These are phyloP conservation scores for Columba janthina DNA, from an alignment of 2,113 vertebrate species.

Conservation along the genomic window DNA sequence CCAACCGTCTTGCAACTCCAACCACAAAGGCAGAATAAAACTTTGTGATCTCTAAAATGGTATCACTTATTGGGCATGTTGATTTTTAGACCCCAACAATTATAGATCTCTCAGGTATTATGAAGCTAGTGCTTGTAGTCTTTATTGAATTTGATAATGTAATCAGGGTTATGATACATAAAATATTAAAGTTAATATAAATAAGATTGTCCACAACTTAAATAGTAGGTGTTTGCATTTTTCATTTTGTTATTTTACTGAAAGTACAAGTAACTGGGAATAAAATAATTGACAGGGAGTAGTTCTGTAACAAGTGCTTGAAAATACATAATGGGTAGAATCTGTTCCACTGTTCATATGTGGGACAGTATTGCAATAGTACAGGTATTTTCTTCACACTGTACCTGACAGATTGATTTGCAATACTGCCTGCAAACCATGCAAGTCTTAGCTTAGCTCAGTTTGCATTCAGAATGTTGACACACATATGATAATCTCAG, in stretches of 20 bases:
- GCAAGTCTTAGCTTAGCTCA: conserved; percentile 11
- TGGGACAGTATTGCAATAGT: background rate
- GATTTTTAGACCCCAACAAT: background rate
- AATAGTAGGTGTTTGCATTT: background rate
- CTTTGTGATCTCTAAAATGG: background rate
- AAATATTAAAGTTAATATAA: conserved; percentile 2
- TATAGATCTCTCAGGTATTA: background rate
- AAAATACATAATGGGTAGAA: background rate
- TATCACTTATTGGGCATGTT: background rate
- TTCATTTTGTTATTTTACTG: background rate
- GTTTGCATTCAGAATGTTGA: background rate
- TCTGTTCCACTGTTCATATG: background rate
- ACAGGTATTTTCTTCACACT: background rate
- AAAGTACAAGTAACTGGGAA: background rate
- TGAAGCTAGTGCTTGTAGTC: background rate
- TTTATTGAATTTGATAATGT: conserved; percentile 10
- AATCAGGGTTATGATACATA: background rate
- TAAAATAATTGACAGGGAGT: background rate
- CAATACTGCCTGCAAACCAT: conserved; percentile 26
- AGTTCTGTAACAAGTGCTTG: background rate
- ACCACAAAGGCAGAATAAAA: background rate
- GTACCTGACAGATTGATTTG: background rate
- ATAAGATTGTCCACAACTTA: background rate
- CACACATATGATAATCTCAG: background rate
- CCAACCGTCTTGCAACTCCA: background rate